Evolutionary conservation across 2,797 vertebrate genomes (phyloP), one percentile per base, ranked within the genome.

Genomic region (Pampus argenteus): DNA sequence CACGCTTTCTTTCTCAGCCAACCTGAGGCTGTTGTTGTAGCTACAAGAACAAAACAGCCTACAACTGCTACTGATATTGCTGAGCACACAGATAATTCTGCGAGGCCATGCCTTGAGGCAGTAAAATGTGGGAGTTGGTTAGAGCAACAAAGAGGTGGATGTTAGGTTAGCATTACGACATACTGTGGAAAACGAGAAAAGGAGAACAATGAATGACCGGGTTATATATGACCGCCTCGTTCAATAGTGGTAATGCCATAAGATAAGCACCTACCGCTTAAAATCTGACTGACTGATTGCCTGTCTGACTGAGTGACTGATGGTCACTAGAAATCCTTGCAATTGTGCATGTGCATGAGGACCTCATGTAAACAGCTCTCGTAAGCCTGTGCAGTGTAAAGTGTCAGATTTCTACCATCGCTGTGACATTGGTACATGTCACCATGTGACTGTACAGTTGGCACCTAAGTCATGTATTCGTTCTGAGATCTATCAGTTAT

Each of bases 251-350:
- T 71, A 71, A 76, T 74, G 65, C 34, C 81, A 70, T 60, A 68
- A 80, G 83, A 90, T 88, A 82, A 82, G 86, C 78, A 73, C 79
- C 83, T 82, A 74, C 87, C 91, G 71, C 76, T 94, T 76, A 91
- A 92, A 79, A 86, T 81, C 66, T 86, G 85, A 89, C 45, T 67
- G 75, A 59, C 56, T 69, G 76, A 3, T 42, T 66, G 85, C 10
- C 49, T 66, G 34, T 36, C 34, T 36, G 34, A 36, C 3, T 36
- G 13, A 36, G 34, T 36, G 34, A 36, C 34, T 36, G 11, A 36
- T 3, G 10, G 34, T 36, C 11, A 36, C 34, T 36, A 13, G 10
- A 38, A 10, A 47, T 59, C 26, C 6, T 11, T 36, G 5, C 34
- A 36, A 36, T 36, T 36, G 34, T 10, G 11, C 4, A 3, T 1